Conservation (phyloP, 2,113 vertebrate species). For the Gymnocephalus cernua region DNA sequence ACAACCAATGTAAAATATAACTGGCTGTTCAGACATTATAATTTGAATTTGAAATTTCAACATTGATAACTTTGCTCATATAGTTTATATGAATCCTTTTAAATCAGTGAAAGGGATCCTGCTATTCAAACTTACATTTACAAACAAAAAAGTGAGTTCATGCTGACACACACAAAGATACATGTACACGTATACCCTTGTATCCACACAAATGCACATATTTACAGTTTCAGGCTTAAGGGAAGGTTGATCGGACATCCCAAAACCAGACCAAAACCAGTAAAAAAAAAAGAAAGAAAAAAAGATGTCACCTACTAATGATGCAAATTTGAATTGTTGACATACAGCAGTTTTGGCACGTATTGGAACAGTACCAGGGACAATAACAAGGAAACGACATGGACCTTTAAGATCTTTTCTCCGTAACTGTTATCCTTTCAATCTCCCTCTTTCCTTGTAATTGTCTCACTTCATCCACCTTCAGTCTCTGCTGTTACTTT, state of each 20-base stretch:
- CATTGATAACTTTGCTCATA: not conserved
- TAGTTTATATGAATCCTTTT: not conserved
- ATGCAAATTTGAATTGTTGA: not conserved
- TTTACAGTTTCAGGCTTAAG: not conserved
- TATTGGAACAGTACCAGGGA: not conserved
- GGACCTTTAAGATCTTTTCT: constrained; percentile 4
- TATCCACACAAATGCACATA: not conserved
- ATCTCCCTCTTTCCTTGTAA: not conserved
- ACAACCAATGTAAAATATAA: not conserved
- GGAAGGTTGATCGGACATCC: constrained; percentile 12
- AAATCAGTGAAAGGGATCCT: not conserved
- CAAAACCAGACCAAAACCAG: not conserved
- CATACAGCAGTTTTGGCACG: not conserved
- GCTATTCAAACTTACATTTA: not conserved
- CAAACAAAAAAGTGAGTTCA: not conserved
- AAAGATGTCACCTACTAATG: not conserved
- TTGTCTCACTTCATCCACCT: constrained; percentile 9
- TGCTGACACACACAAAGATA: not conserved
- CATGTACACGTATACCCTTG: constrained; percentile 5
- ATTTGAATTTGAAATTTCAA: not conserved
- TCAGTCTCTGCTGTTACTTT: constrained; percentile 17
- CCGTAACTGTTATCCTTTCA: not conserved
- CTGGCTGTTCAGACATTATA: not conserved
- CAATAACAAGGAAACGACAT: not conserved
- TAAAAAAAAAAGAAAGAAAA: constrained; percentile 33